Base-by-base conservation (phyloP, 2,797 vertebrate species). In the Pogonophryne albipinna region DNA sequence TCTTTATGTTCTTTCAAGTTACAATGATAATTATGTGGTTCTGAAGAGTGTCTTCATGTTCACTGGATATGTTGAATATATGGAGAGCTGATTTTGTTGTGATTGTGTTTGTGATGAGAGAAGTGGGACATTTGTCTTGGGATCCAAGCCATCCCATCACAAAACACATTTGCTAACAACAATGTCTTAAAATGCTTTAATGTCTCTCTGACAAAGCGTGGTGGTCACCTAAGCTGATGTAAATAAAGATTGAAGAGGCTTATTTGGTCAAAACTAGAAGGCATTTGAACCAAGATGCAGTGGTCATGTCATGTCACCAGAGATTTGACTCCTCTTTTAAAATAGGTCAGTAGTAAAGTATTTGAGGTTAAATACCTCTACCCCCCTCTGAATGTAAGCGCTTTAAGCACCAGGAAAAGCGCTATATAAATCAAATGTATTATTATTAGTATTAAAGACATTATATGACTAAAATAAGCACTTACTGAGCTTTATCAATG, bases 271-370 rank as follows among this genome's bases (percentile, higher is more conserved):
- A 20, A 49, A 20, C n/a, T n/a, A 31, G 27, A 34, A 38, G 34
- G 31, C 44, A 60, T 65, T 4, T 62, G 15, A 71, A 66, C 3
- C 23, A 52, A 49, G 27, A 41, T n/a, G 41, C 42, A 53, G 50
- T 14, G 23, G 19, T 68, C 49, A n/a, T 23, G 15, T 72, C 62
- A 66, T 44, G 47, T 5, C 17, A 63, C 20, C n/a, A 14, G 10
- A 45, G 34, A 60, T 8, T 47, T 74, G 41, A 78, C 50, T 42
- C 38, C 38, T 62, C 20, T 14, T 56, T 52, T 34, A 65, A 20
- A 38, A 27, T n/a, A 13, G 10, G 4, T 62, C 16, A 62, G 38
- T 12, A n/a, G 50, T 13, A n/a, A 44, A 58, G 27, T 65, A 12
- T 38, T 51, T 74, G 12, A 23, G 42, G n/a, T 52, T 17, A 23